Percentiles rank a stretch among this genome's conserved stretches.
phyloP scores from a whole-genome alignment of 2,888 invertebrate species.

The Tenthredo livida region DNA sequence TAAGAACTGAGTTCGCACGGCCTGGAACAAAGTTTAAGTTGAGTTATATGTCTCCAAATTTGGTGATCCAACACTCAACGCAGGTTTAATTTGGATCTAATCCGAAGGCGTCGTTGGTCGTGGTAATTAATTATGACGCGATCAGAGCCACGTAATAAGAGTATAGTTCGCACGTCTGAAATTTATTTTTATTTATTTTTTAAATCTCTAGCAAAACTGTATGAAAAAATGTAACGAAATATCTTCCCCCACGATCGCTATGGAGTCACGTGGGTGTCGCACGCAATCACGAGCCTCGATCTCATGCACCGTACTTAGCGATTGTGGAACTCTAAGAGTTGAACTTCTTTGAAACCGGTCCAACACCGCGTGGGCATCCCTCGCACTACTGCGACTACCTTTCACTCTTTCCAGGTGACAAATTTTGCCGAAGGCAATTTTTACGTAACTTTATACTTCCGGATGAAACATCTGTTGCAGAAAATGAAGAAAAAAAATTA shows the following conservation, averaged over 20 bases:
- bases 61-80: background rate
- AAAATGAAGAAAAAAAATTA: background rate
- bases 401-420: slow-evolving; percentile 50
- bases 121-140: background rate
- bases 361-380: slow-evolving; percentile 47
- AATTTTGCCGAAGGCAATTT: slow-evolving; percentile 24
- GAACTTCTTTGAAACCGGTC: slow-evolving; percentile 31
- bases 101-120: background rate
- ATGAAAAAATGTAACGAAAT: background rate
- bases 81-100: background rate
- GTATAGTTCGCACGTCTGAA: background rate
- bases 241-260: background rate
- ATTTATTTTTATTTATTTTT: background rate
- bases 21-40: background rate
- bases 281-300: slow-evolving; percentile 22
- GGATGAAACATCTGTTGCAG: slow-evolving; percentile 38
- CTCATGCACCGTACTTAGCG: slow-evolving; percentile 30
- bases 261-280: slow-evolving; percentile 24
- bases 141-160: background rate
- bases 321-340: slow-evolving; percentile 12
- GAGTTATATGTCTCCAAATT: background rate
- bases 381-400: slow-evolving; percentile 25
- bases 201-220: background rate
- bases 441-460: slow-evolving; percentile 36
- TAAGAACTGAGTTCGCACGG: too few species aligned